Conservation (phyloP, 2,113 vertebrate species). For the Aplodontia rufa region DNA sequence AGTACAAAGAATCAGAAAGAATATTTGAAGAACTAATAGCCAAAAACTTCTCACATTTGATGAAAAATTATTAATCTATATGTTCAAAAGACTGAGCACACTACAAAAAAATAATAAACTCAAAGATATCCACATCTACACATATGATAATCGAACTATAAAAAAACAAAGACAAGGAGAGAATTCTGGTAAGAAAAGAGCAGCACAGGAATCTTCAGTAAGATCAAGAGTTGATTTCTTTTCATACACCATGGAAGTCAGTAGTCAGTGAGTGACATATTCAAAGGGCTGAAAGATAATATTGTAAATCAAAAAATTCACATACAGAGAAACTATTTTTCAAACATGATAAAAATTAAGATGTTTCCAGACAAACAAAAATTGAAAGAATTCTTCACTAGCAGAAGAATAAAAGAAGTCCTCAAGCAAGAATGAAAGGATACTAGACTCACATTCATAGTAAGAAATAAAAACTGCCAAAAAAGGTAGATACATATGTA, state of each 20-base stretch:
- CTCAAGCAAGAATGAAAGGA: not conserved
- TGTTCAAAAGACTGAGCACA: too few relatives aligned
- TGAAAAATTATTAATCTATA: not conserved
- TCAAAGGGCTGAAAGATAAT: not conserved
- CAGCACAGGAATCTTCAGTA: not conserved
- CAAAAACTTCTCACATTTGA: not conserved
- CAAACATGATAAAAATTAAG: not conserved
- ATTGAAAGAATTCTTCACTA: not conserved
- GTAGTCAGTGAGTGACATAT: not conserved
- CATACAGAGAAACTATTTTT: too few relatives aligned
- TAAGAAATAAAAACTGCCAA: not conserved
- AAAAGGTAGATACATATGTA: too few relatives aligned
- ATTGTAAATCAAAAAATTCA: too few relatives aligned
- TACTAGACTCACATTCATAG: not conserved
- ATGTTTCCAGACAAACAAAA: not conserved
- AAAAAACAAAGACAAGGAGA: not conserved
- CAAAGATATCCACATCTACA: not conserved
- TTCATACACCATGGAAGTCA: too few relatives aligned
- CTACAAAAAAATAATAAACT: not conserved
- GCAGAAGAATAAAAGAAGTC: not conserved
- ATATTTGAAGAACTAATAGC: not conserved
- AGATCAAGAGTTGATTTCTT: not conserved
- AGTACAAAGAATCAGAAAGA: not conserved
- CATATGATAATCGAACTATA: not conserved
- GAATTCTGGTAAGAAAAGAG: not conserved